Conservation (phyloP, 2,113 vertebrate genomes). For the Oreamnos americanus region DNA sequence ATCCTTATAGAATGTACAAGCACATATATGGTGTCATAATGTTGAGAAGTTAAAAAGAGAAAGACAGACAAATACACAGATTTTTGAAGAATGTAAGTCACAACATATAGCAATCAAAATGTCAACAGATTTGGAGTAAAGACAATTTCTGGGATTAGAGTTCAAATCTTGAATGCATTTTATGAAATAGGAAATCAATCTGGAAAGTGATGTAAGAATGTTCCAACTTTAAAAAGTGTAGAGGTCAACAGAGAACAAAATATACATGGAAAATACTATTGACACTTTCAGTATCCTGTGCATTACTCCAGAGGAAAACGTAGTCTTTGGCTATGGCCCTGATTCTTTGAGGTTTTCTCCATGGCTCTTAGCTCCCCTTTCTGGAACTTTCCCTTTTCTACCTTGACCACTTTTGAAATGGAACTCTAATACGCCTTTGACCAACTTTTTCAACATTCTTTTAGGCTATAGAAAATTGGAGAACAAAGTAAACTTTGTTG, state of each 20-base stretch:
- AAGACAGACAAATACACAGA: background rate
- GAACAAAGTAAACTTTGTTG: background rate
- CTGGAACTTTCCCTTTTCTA: background rate
- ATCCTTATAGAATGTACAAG: background rate
- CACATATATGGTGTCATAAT: background rate
- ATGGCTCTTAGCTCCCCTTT: background rate
- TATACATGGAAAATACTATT: background rate
- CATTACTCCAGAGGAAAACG: background rate
- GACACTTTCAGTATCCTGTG: background rate
- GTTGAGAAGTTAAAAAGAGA: background rate
- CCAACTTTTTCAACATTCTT: background rate
- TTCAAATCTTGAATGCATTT: background rate
- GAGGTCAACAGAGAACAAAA: background rate
- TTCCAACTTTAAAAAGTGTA: background rate
- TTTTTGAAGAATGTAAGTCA: background rate
- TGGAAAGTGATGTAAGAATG: background rate
- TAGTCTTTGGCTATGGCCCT: background rate
- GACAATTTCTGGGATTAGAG: background rate
- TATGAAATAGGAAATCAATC: background rate
- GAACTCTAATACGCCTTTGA: background rate
- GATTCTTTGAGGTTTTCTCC: background rate
- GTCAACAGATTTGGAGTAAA: background rate
- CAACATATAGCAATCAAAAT: background rate
- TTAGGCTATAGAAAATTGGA: background rate
- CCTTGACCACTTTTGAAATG: background rate